Conservation (phyloP, 2,113 vertebrate genomes). For the Brachyhypopomus occidentalis region DNA sequence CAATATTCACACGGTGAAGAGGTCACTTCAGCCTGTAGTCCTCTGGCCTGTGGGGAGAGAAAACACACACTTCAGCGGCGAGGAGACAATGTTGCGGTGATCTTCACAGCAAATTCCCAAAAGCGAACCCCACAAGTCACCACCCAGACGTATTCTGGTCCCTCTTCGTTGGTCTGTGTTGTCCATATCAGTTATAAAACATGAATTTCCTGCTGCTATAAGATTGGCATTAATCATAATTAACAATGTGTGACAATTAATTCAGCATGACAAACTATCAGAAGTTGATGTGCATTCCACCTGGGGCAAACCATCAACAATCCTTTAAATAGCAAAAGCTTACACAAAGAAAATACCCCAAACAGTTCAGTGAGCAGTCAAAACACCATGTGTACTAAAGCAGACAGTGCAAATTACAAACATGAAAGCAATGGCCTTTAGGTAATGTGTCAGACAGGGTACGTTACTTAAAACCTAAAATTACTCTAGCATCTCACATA, state of each 20-base stretch:
- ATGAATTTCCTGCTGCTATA: background rate
- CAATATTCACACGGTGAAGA: background rate
- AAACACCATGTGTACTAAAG: background rate
- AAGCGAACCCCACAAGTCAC: constrained; percentile 7
- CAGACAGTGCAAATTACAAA: background rate
- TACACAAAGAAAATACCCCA: background rate
- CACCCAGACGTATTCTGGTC: background rate
- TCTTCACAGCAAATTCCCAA: background rate
- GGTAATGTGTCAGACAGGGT: background rate
- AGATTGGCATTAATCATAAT: constrained; percentile 11
- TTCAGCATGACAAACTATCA: constrained; percentile 1
- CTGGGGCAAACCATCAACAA: background rate
- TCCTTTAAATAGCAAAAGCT: background rate
- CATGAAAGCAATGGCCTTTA: constrained; percentile 1
- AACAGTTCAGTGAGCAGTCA: background rate
- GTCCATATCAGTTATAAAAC: constrained; percentile 18
- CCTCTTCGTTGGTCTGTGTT: background rate
- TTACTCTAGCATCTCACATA: background rate
- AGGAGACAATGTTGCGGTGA: constrained; percentile 1
- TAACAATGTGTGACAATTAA: background rate
- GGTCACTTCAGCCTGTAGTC: constrained; percentile 76
- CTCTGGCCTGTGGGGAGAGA: constrained; percentile 69
- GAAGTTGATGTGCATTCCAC: background rate
- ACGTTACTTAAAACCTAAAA: background rate
- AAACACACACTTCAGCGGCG: constrained; percentile 38